Base-by-base conservation (phyloP, 2,888 invertebrate species). In the Lasioglossum oenotherae region DNA sequence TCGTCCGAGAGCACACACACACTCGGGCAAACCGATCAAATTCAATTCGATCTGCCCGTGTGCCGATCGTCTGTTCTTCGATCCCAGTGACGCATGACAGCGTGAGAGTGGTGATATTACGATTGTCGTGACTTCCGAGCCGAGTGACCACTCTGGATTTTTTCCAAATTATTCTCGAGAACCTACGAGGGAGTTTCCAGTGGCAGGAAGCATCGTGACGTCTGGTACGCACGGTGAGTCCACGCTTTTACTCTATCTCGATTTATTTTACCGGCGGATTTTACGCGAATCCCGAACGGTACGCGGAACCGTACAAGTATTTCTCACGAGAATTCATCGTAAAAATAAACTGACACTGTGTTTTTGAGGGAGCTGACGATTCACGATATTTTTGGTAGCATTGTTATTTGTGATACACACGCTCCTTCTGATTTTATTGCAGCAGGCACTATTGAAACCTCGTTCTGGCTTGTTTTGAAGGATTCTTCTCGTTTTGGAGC, bases 201-300 rank as follows among this genome's bases (percentile, higher is more conserved):
- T 67, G 77, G 64, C 90, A 77, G 80, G 80, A 46, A 88, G 84
- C 83, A 84, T 88, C 80, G 84, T 82, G 73, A 83, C 87, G 75
- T 49, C 80, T 69, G 78, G 75, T 75, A 35, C 75, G 71, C 74
- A 86, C 89, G 89, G 89, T 89, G 90, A 89, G 89, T 89, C 78
- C 12, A 41, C 23, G 19, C 44, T 64, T 38, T 31, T 12, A 23
- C 23, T 31, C 5, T 0, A 31, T 64, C n/a, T 4, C 12, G 44
- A n/a, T n/a, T 57, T n/a, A 4, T n/a, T 57, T 10, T 0, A 10
- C 23, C 10, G 10, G 53, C 53, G 27, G 27, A 67, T 19, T 64
- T 64, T 64, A 31, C 27, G 23, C 49, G 49, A 8, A 31, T 31
- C 31, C 31, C 31, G 31, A 31, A 31, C 31, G 31, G 31, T 64